Evolutionary conservation across 2,888 invertebrate genomes (phyloP).

Genomic region (Diarsia dahlii): DNA sequence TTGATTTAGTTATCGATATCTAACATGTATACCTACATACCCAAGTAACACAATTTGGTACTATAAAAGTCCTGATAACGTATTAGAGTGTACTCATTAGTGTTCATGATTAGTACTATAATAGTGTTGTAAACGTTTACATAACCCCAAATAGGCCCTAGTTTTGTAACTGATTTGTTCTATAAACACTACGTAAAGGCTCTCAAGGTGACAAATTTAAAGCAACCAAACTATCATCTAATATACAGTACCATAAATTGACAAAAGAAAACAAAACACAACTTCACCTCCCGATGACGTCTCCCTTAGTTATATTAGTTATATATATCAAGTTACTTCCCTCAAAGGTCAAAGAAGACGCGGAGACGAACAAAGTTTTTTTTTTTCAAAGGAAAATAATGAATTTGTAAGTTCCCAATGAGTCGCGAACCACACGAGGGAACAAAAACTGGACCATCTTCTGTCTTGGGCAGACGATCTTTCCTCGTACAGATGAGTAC

Average conservation of each 20-base stretch:
- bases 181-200: too few species aligned
- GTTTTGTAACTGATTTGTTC: too few species aligned
- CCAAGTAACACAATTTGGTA: too few species aligned
- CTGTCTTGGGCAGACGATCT: slow-evolving; percentile 61
- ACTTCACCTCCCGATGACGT: slow-evolving; percentile 15
- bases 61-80: too few species aligned
- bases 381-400: slow-evolving; percentile 59
- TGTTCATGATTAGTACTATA: too few species aligned
- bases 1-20: too few species aligned
- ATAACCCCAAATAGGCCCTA: too few species aligned
- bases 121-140: too few species aligned
- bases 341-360: slow-evolving; percentile 48
- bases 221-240: not conserved
- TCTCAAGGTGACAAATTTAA: too few species aligned
- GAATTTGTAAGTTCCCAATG: slow-evolving; percentile 66
- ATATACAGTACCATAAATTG: not conserved
- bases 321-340: slow-evolving; percentile 10
- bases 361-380: slow-evolving; percentile 34
- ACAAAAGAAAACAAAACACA: slow-evolving; percentile 9
- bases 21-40: too few species aligned
- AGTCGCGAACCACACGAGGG: slow-evolving; percentile 55
- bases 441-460: slow-evolving; percentile 58
- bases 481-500: slow-evolving; percentile 57
- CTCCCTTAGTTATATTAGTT: too few species aligned
- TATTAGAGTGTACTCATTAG: too few species aligned